These are phyloP conservation scores for Rhogogaster chlorosoma DNA, from an alignment of 2,888 invertebrate species.

Conservation along the genomic window DNA sequence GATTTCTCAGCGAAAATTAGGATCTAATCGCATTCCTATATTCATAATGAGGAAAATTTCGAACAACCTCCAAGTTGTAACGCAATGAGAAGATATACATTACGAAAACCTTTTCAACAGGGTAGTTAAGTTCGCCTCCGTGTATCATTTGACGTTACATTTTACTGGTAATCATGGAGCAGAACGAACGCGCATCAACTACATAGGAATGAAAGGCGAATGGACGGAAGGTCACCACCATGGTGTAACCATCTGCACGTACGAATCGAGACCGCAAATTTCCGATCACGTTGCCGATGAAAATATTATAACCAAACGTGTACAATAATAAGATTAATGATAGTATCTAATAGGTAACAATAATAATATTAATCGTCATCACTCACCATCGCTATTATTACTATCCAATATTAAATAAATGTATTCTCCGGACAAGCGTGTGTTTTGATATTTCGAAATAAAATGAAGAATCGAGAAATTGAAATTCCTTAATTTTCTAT, in stretches of 20 bases:
- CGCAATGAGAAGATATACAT: background rate
- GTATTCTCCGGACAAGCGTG: background rate
- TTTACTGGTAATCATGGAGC: slow-evolving; percentile 94
- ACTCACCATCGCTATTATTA: background rate
- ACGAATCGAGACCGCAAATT: slow-evolving; percentile 92
- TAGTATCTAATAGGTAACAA: background rate
- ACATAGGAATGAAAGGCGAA: slow-evolving; percentile 97
- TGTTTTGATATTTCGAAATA: slow-evolving; percentile 10
- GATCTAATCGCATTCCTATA: background rate
- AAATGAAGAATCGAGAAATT: background rate
- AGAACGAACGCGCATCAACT: slow-evolving; percentile 92
- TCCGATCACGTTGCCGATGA: slow-evolving; percentile 89
- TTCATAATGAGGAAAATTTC: background rate
- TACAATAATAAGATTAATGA: background rate
- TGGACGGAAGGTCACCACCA: slow-evolving; percentile 91
- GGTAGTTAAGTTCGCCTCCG: slow-evolving; percentile 94
- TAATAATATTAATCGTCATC: slow-evolving; percentile 7
- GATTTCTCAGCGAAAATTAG: background rate
- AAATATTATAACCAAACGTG: slow-evolving; percentile 31
- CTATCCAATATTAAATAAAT: background rate
- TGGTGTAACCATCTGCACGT: slow-evolving; percentile 94
- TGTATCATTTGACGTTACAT: slow-evolving; percentile 93
- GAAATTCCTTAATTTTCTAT: background rate
- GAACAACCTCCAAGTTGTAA: background rate
- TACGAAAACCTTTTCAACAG: slow-evolving; percentile 78